Percentiles rank a stretch among this genome's conserved stretches.
Conservation (phyloP, 1,140 invertebrate species). For the Brachionus asplanchnoidis region DNA sequence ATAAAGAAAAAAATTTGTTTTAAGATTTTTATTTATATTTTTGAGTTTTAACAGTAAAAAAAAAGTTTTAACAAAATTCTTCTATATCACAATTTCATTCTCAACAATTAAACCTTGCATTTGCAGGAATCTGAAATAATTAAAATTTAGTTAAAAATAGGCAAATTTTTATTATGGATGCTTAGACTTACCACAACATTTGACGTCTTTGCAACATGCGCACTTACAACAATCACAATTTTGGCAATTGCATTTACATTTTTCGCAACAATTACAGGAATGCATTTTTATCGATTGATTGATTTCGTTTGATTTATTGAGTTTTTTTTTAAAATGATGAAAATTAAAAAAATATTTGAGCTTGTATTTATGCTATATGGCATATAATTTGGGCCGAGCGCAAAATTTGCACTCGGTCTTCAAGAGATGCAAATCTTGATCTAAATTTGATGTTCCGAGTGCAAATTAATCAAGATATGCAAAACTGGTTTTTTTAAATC, state of each 20-base stretch:
- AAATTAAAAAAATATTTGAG: background rate
- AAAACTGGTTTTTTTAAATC: background rate
- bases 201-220: background rate
- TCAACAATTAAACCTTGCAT: background rate
- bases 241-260: constrained; percentile 30
- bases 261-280: constrained; percentile 30
- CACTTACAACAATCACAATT: constrained; percentile 27
- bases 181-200: constrained; percentile 3
- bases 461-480: background rate
- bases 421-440: background rate
- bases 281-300: background rate
- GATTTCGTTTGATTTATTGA: background rate
- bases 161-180: too few relatives aligned
- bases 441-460: background rate
- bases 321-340: background rate
- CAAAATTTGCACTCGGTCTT: background rate
- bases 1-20: too few relatives aligned
- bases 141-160: background rate
- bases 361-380: background rate
- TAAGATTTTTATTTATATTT: too few relatives aligned
- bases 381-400: background rate
- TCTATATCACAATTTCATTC: background rate
- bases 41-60: background rate
- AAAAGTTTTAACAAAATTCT: background rate
- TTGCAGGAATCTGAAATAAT: background rate